Evolutionary conservation across 1,140 invertebrate species (phyloP).

Genomic region (Kradibia gibbosae): DNA sequence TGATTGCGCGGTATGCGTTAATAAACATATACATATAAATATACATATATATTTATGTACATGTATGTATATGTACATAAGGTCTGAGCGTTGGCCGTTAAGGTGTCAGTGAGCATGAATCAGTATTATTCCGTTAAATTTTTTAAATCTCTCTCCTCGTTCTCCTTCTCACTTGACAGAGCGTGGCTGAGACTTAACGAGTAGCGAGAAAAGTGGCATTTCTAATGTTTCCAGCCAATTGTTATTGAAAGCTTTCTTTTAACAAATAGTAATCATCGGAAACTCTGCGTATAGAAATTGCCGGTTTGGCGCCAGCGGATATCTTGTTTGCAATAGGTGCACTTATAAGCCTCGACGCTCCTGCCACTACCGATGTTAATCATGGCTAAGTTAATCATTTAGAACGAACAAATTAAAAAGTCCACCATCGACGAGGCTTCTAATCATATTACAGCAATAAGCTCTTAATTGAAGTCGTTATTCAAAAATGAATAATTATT

Average conservation of each 20-base stretch:
- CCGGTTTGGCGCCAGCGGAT: no score
- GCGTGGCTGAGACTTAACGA: background rate
- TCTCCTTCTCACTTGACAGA: background rate
- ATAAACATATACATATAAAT: no score
- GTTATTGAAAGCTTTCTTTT: constrained; percentile 9
- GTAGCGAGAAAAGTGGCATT: background rate
- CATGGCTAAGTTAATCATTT: background rate
- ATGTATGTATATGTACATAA: constrained; percentile 43
- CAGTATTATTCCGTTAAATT: constrained; percentile 50
- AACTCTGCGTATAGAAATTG: background rate
- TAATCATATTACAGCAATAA: background rate
- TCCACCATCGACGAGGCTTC: no score
- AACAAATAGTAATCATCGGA: background rate
- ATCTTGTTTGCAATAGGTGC: no score
- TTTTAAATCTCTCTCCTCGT: background rate
- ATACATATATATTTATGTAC: no score
- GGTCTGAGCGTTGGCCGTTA: constrained; percentile 61
- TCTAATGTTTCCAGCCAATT: constrained; percentile 11
- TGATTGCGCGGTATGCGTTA: constrained; percentile 35
- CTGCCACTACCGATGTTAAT: background rate
- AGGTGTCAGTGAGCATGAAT: constrained; percentile 64
- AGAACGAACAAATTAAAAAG: constrained; percentile 11
- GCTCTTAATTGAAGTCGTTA: background rate
- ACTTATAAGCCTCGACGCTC: background rate
- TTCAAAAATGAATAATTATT: background rate